These are phyloP conservation scores for Oligia strigilis DNA, from an alignment of 2,888 invertebrate genomes.

Conservation along the genomic window DNA sequence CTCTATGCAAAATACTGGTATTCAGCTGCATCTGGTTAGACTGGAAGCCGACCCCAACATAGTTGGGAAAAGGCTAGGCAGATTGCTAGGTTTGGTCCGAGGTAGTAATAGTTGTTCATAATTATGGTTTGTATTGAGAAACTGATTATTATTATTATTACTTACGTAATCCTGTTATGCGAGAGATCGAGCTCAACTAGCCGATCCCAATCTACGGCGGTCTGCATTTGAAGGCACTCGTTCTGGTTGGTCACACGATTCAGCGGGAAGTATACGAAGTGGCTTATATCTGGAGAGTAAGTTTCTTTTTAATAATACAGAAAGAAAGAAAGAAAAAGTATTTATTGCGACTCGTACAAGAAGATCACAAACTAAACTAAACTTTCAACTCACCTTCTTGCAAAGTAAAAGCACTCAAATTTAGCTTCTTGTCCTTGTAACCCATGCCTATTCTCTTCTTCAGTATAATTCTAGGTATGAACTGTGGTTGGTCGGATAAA, in stretches of 20 bases:
- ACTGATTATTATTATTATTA: background rate
- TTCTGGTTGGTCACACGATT: slow-evolving; percentile 76
- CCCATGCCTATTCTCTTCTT: slow-evolving; percentile 69
- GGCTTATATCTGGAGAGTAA: slow-evolving; percentile 79
- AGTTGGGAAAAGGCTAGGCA: no score
- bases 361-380: no score
- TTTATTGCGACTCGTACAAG: no score
- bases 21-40: no score
- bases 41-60: no score
- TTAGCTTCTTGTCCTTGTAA: slow-evolving; percentile 69
- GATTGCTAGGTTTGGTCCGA: background rate
- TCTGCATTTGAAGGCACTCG: slow-evolving; percentile 75
- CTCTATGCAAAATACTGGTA: no score
- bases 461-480: slow-evolving; percentile 78
- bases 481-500: slow-evolving; percentile 73
- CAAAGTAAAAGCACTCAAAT: slow-evolving; percentile 78
- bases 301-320: background rate
- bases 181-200: slow-evolving; percentile 81
- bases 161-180: slow-evolving; percentile 82
- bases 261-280: slow-evolving; percentile 85
- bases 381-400: slow-evolving; percentile 73
- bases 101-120: background rate
- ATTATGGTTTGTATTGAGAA: background rate
- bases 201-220: slow-evolving; percentile 72
- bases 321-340: no score